These are phyloP conservation scores for Epizoanthus ramosus DNA, from an alignment of 92 coral and sea anemone genomes.

Conservation along the genomic window DNA sequence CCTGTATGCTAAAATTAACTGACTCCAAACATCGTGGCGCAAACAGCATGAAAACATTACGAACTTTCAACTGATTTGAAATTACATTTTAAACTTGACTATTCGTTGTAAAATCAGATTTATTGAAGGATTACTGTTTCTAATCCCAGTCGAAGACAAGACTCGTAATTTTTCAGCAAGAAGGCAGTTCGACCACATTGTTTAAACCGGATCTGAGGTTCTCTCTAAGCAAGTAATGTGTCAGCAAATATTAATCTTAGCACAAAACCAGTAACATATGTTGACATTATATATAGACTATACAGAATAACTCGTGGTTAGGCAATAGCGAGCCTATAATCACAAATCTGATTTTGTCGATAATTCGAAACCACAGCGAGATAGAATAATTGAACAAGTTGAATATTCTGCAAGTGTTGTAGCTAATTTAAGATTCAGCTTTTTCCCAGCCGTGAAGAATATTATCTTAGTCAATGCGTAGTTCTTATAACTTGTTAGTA, in stretches of 20 bases:
- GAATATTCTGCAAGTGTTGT: background rate
- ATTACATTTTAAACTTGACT: background rate
- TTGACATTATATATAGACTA: background rate
- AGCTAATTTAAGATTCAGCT: constrained; percentile 1
- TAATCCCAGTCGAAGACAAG: background rate
- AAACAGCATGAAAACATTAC: background rate
- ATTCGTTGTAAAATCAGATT: constrained; percentile 3
- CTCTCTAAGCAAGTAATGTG: background rate
- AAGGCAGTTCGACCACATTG: too few relatives aligned
- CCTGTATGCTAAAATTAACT: background rate
- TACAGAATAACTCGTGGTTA: background rate
- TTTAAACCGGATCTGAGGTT: background rate
- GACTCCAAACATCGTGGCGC: background rate
- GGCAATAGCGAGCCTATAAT: background rate
- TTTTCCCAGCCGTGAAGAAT: background rate
- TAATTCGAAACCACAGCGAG: constrained; percentile 7
- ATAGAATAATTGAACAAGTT: background rate
- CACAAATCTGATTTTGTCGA: background rate
- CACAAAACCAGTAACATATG: background rate
- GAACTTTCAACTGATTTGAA: constrained; percentile 1
- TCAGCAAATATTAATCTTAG: background rate
- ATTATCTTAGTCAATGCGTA: background rate
- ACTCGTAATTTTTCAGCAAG: background rate
- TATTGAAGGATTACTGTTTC: background rate
- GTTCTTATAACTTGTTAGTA: background rate